These are phyloP conservation scores for Sthenelais limicola DNA, from an alignment of 2,888 invertebrate genomes.

Conservation along the genomic window DNA sequence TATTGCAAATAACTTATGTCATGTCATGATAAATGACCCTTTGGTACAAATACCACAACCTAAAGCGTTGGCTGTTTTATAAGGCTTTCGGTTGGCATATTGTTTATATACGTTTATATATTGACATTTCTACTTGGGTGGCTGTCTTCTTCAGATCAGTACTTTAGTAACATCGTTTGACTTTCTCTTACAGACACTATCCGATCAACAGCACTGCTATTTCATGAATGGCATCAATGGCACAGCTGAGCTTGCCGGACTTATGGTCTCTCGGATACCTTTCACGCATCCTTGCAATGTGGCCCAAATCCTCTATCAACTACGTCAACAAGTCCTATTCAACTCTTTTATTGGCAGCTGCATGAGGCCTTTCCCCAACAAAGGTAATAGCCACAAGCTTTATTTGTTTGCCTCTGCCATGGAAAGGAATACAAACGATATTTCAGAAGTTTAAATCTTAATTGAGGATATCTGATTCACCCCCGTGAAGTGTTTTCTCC, in stretches of 20 bases:
- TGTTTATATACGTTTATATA: no score
- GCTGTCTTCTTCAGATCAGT: no score
- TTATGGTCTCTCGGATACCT: conserved; percentile 85
- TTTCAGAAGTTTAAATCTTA: no score
- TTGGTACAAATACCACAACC: no score
- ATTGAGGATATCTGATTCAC: no score
- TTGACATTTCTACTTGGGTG: no score
- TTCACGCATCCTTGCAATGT: conserved; percentile 96
- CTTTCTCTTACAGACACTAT: conserved; percentile 80
- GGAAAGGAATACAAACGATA: not conserved
- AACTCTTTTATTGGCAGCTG: conserved; percentile 91
- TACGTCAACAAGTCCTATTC: conserved; percentile 92
- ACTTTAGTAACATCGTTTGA: no score
- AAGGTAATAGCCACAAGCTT: conserved; percentile 20
- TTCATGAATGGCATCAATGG: conserved; percentile 81
- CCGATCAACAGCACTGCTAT: conserved; percentile 95
- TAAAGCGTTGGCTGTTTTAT: no score
- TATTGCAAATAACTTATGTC: no score
- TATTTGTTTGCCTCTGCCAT: not conserved
- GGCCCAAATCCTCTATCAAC: conserved; percentile 85
- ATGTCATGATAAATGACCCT: no score
- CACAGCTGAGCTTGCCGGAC: conserved; percentile 78
- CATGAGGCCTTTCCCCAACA: conserved; percentile 74
- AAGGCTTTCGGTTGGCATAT: no score
- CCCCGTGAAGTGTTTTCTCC: no score